Evolutionary conservation across 2,888 invertebrate species (phyloP), one percentile per base, ranked within the genome.

Genomic region (Drosophila formosana): DNA sequence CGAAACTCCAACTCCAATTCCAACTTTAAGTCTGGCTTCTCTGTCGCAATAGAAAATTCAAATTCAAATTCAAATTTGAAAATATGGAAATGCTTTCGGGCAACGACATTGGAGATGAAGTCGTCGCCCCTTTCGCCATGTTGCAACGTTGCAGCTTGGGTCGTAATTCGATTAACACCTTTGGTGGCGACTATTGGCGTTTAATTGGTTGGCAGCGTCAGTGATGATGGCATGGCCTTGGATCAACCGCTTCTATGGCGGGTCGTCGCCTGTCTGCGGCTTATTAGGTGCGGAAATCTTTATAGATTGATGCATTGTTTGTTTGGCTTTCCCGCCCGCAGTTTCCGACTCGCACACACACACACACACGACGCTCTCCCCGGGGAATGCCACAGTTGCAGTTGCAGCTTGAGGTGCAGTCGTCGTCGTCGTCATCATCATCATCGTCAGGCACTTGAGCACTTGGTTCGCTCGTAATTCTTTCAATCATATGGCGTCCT

Each of bases 211-310:
- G 80, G 65, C 78, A 75, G 83, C 88, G 88, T 82, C 88, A 78
- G 78, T 80, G 86, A 88, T 72, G 18, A 18, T 18, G 2, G 18
- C 18, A 18, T 18, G 82, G 69, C 56, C 46, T 55, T 7, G 46
- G 43, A 7, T 41, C 30, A 4, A 13, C 26, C 23, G 18, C 18
- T 18, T 18, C 18, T 18, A 18, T 18, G 18, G 18, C 18, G 18
- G 18, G 18, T 56, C 60, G 62, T n/a, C 69, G 75, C 68, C 64
- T 70, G 78, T 78, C 81, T 70, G 82, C 66, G 80, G 84, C 88
- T 83, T 85, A 85, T 88, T 83, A 88, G 89, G 88, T 89, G 89
- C 82, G 87, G 89, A 89, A 89, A 89, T 88, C 89, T 89, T 89
- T 89, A 89, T 89, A 87, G 89, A 89, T 89, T 85, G 85, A 83